Base-by-base conservation (phyloP, 2,113 vertebrate genomes). In the Poecile atricapillus region DNA sequence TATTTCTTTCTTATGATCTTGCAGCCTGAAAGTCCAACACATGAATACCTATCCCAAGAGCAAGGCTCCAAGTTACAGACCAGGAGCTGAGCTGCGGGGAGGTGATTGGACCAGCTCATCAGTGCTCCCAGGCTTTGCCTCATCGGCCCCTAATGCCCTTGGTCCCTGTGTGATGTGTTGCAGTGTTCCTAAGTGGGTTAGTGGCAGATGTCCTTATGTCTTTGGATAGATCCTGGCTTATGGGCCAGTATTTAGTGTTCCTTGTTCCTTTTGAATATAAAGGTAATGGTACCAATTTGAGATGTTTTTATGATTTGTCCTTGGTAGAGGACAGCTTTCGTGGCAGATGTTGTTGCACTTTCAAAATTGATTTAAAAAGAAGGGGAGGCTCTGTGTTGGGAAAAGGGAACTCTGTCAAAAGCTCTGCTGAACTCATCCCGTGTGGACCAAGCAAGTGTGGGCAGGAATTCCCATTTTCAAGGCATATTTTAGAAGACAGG, bases 21-120 rank as follows among this genome's bases (percentile, higher is more conserved):
- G 28, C 30, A 80, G 46, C 31, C 64, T 46, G 13, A 43, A 27
- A 47, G 27, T 0, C 0, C 35, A 55, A 17, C 4, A 5, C 0
- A 0, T 14, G n/a, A 58, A 75, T 9, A 49, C 9, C 12, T 1
- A 5, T 47, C 41, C 46, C 31, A 8, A 53, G 53, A 46, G 35
- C 80, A 82, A 23, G 46, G 85, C 25, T 60, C 41, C 52, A 11
- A 4, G 11, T 23, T 30, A 50, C 3, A 28, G 31, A 30, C 6
- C 4, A 24, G 28, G 44, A 67, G 55, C 39, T 68, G 65, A 81
- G 33, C 41, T 41, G 20, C 21, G 33, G 73, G 52, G 25, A 47
- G 21, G 16, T 13, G 33, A 11, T 4, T 11, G 50, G 18, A 28
- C 11, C 43, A 8, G 9, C 6, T 56, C 52, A 47, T 50, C 17